Base-by-base conservation (phyloP, 2,888 invertebrate genomes). In the Choristoneura rosaceana region DNA sequence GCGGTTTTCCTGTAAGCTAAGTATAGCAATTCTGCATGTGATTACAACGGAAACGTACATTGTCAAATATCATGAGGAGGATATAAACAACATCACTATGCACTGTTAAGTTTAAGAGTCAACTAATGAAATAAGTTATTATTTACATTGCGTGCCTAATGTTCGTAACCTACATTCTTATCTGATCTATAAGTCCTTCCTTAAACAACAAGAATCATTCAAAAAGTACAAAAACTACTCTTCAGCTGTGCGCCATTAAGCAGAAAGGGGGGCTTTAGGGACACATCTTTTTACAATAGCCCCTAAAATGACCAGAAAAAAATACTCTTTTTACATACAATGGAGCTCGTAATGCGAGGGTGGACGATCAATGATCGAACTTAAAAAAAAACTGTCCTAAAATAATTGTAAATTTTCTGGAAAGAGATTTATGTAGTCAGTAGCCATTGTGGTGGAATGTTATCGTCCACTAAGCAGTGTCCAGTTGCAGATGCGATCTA, bases 281-380 rank as follows among this genome's bases (percentile, higher is more conserved):
- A 85, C 83, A 86, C 87, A 83, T 87, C 89, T 90, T 92, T 91
- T 91, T 91, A 93, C 92, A 93, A 93, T 86, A 76, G 91, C 83
- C 84, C 85, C 87, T 79, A 85, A 90, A 93, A 92, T 91, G 90
- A 91, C 90, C 91, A 90, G 89, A 92, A 93, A 93, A 93, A 94
- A 90, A 81, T 76, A 87, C 88, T 89, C 89, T 90, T 91, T 90
- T 89, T 86, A 85, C 80, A 76, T 79, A 91, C 92, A 93, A 94
- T 87, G 78, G 90, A 64, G 62, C 77, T 79, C 85, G 79, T 87
- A 87, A 89, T 87, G 93, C 86, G 93, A 88, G 93, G 94, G 93
- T 91, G 93, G 92, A 92, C 90, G 88, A 89, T 90, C 90, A 87
- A 90, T 92, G 86, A 92, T 91, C 88, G 78, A 74, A 74, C 77